Evolutionary conservation across 1,140 invertebrate genomes (phyloP).

Genomic region (Tigriopus japonicus): DNA sequence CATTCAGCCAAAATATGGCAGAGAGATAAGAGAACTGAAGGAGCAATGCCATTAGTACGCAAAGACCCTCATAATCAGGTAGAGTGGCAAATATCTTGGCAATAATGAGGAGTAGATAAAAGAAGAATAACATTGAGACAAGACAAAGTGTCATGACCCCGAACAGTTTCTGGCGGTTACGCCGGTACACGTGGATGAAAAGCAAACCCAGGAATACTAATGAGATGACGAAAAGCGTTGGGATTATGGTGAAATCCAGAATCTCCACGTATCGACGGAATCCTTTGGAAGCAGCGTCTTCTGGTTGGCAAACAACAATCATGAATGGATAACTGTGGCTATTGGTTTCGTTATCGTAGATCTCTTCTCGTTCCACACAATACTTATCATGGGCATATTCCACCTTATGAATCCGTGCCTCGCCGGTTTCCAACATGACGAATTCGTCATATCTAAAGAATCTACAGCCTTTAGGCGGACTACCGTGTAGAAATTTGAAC

Average conservation of each 20-base stretch:
- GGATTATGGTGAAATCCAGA: background rate
- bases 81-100: background rate
- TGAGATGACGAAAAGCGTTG: background rate
- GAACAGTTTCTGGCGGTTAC: background rate
- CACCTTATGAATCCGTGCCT: background rate
- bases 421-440: background rate
- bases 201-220: slow-evolving; percentile 1
- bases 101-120: slow-evolving; percentile 2
- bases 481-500: background rate
- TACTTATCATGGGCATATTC: background rate
- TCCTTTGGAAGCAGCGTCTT: background rate
- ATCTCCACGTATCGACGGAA: background rate
- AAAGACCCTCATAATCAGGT: background rate
- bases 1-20: slow-evolving; percentile 6
- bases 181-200: background rate
- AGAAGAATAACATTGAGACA: slow-evolving; percentile 1
- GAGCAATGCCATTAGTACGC: background rate
- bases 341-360: background rate
- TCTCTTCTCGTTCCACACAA: background rate
- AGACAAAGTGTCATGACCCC: background rate
- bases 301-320: background rate
- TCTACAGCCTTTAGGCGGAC: background rate
- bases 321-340: background rate
- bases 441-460: background rate
- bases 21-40: slow-evolving; percentile 1